These are phyloP conservation scores for Panopea generosa DNA, from an alignment of 2,888 invertebrate species.

Conservation along the genomic window DNA sequence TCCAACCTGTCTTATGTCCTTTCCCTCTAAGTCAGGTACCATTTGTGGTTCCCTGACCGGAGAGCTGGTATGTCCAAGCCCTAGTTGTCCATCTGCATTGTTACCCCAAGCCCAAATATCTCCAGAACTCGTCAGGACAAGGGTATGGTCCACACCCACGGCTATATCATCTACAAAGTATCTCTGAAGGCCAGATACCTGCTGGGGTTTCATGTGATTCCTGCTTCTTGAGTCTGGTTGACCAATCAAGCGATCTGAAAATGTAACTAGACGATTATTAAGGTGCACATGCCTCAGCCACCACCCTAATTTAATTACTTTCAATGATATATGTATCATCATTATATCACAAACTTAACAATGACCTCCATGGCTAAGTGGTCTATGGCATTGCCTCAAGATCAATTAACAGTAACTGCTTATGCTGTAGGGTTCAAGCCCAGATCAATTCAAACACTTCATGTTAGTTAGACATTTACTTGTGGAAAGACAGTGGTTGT, in stretches of 20 bases:
- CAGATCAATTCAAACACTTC: too few species aligned
- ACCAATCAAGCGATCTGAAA: conserved; percentile 87
- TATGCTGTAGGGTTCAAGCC: too few species aligned
- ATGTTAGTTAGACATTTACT: too few species aligned
- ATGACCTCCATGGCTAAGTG: too few species aligned
- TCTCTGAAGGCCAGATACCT: conserved; percentile 86
- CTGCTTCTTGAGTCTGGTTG: conserved; percentile 86
- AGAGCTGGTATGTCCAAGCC: conserved; percentile 87
- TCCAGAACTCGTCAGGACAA: conserved; percentile 87
- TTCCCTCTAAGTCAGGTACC: conserved; percentile 86
- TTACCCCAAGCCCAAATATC: conserved; percentile 89
- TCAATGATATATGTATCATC: not conserved
- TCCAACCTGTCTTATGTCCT: conserved; percentile 87
- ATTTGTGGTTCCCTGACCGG: conserved; percentile 87
- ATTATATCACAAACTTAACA: too few species aligned
- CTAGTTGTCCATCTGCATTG: conserved; percentile 89
- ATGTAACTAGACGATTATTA: too few species aligned
- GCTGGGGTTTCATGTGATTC: conserved; percentile 87
- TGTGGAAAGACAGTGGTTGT: too few species aligned
- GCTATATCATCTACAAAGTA: conserved; percentile 88
- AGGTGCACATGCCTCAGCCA: too few species aligned
- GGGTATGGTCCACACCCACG: conserved; percentile 88
- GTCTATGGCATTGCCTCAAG: too few species aligned
- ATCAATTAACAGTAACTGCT: too few species aligned
- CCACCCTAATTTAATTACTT: too few species aligned